Base-by-base conservation (phyloP, 2,888 invertebrate species). In the Hyalella azteca region DNA sequence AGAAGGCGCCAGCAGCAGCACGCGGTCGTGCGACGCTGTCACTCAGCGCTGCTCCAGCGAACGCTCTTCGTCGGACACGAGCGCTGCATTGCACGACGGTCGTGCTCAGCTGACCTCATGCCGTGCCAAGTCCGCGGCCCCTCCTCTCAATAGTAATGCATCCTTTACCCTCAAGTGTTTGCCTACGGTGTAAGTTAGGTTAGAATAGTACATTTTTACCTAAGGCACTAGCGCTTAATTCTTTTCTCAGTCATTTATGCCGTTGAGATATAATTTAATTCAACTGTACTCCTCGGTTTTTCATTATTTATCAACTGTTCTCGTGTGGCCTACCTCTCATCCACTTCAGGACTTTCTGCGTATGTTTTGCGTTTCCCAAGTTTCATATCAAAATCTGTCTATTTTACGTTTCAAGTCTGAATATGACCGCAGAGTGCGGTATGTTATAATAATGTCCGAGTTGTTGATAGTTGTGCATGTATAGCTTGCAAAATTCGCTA, bases 161-260 rank as follows among this genome's bases (percentile, higher is more conserved):
- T 75, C 75, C 75, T 75, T 75, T 75, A 75, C 40, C 75, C 75
- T 75, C 75, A 75, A 45, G 45, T 75, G 75, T 75, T 45, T 75
- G 75, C 75, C 41, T 45, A 45, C 75, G 75, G 41, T 41, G 75
- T 75, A 75, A 75, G 75, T 75, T 75, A 75, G 75, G 66, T 36
- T 66, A 66, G 66, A 36, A 36, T 66, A 66, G 66, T 66, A 66
- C n/a, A 19, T 66, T 66, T 19, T 66, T 66, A 66, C 19, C 19
- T 36, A 36, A 29, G 66, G 7, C 66, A 36, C 36, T 66, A 36
- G 66, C 36, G 36, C 36, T 66, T 36, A 66, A 36, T 66, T 22
- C 45, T 45, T 45, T 11, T 45, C 11, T 15, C 15, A 45, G 45
- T 15, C 45, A 15, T 45, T 45, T 9, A 15, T 45, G 45, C 9